A percentile compares a stretch with the other conserved stretches of the same genome.
Evolutionary conservation across 2,888 invertebrate species (phyloP).

Genomic region (Aromia moschata): DNA sequence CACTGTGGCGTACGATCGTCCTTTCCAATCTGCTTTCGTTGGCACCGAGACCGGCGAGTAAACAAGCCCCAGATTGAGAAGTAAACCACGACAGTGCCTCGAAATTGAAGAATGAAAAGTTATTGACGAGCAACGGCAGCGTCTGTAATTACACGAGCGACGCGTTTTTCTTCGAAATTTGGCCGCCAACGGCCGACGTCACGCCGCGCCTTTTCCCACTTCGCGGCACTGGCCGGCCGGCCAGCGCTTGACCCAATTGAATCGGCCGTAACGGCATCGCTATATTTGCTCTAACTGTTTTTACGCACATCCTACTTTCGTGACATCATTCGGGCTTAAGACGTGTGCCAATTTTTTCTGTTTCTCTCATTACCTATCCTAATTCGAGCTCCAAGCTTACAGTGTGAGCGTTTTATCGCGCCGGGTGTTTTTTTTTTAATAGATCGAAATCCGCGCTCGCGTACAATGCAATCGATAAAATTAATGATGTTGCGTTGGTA

Average conservation of each 20-base stretch:
- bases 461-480: not conserved
- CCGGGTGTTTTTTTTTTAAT: not conserved
- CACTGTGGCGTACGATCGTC: too few species aligned
- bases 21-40: too few species aligned
- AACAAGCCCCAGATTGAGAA: not conserved
- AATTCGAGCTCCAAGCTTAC: slow-evolving; percentile 24
- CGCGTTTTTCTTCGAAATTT: slow-evolving; percentile 12
- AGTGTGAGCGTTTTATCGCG: not conserved
- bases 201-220: not conserved
- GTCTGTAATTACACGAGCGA: slow-evolving; percentile 2
- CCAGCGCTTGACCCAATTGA: slow-evolving; percentile 36
- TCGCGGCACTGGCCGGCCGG: not conserved
- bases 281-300: slow-evolving; percentile 36
- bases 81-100: slow-evolving; percentile 5
- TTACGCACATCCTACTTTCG: slow-evolving; percentile 1
- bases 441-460: not conserved
- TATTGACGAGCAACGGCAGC: not conserved
- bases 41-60: too few species aligned
- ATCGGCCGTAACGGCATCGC: slow-evolving; percentile 34
- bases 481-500: too few species aligned
- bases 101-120: slow-evolving; percentile 14
- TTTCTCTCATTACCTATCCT: slow-evolving; percentile 30
- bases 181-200: slow-evolving; percentile 8
- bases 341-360: slow-evolving; percentile 25
- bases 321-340: slow-evolving; percentile 15